Base-by-base conservation (phyloP, 2,113 vertebrate species). In the Rhinolophus sinicus region DNA sequence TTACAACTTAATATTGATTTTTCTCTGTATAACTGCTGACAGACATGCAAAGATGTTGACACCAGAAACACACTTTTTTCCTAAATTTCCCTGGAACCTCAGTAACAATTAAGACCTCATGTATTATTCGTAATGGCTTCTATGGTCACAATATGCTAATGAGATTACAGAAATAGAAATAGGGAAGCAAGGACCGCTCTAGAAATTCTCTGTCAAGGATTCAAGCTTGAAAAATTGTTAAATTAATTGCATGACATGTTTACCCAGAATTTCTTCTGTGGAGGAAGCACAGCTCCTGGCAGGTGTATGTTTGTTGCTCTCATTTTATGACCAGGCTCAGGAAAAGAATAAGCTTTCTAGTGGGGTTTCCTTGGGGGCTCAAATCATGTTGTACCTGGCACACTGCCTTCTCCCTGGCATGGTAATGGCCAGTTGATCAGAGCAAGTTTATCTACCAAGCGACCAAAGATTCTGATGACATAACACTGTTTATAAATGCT, bases 181-280 rank as follows among this genome's bases (percentile, higher is more conserved):
- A 84, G 21, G 28, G 88, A 97, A 97, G 96, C 30, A 88, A 77
- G 75, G 67, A 69, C 95, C 91, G 94, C 88, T 88, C 60, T 72
- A 92, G 88, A 94, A 96, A 67, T 88, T 56, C 84, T 97, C 84
- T 97, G 85, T 96, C 95, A 93, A 92, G 60, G 73, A 98, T 78
- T 30, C 65, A 93, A 92, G 92, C 77, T 96, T 90, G 86, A 96
- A 95, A 97, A 98, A 88, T 28, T 82, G 73, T 8, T 77, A 83
- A 97, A 97, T 98, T 98, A 97, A 98, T 98, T 65, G 67, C 60
- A 72, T 89, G 92, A 47, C 47, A 33, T 88, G 40, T 95, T 98
- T 98, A 56, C 73, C 44, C 35, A 93, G 67, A 97, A 52, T 70
- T 60, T 82, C 33, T 30, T 97, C 82, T 86, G 1, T 40, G 81